Evolutionary conservation across 2,113 vertebrate genomes (phyloP), one percentile per base, ranked within the genome.

Genomic region (Dendrocopos noguchii): DNA sequence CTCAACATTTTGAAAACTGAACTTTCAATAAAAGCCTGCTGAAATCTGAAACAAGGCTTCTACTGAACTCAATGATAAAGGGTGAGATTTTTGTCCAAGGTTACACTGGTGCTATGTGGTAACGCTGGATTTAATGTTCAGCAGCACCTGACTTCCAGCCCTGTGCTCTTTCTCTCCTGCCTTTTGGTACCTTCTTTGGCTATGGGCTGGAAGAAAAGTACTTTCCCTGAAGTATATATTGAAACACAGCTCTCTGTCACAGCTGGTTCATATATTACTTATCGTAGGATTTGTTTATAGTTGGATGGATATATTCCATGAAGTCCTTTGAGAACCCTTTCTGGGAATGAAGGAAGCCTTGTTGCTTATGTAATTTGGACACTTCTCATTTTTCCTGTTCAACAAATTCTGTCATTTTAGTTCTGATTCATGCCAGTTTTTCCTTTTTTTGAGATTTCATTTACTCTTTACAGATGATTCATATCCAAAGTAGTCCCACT

Each of bases 181-280:
- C 57, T 88, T 20, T 71, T 71, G 65, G 65, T 91, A 39, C 34
- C 33, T 78, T 90, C 39, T 80, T 85, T 90, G 65, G 42, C 39
- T 50, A 4, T 74, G 68, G 33, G 28, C 34, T 87, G 16, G 60
- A 84, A 55, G 36, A 92, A 57, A 15, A 75, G 36, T 87, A 61
- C n/a, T 68, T 80, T 85, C 44, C 27, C 39, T 90, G 12, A 56
- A 83, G 65, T 67, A 52, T 63, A 3, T 27, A 50, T 28, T 87
- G 76, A 90, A 85, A 90, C 4, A 1, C 59, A 72, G 39, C 57
- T 42, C 57, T 72, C 31, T 93, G 68, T 80, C 61, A 42, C 44
- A 90, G 75, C 31, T 94, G 75, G 52, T 91, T 91, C 91, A 64
- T 71, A 39, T 84, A 80, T 82, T 80, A 44, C 68, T 74, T 89